These are phyloP conservation scores for Heliopora coerulea DNA, from an alignment of 92 coral and sea anemone species.

Conservation along the genomic window DNA sequence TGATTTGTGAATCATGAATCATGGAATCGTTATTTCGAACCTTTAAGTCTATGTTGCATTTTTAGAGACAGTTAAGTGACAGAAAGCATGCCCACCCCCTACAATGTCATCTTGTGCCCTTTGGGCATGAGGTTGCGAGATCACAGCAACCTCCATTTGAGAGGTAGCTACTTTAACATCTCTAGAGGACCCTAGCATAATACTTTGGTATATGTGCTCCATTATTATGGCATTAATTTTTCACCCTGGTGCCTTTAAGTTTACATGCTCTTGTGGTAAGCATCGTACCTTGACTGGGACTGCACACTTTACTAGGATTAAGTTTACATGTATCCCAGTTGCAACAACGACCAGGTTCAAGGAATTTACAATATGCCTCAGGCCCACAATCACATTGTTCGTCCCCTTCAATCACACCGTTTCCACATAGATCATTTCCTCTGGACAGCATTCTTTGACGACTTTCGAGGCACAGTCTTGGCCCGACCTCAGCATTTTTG, in stretches of 20 bases:
- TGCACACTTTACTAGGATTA: constrained; percentile 32
- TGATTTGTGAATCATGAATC: too few relatives aligned
- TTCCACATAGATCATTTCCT: constrained; percentile 71
- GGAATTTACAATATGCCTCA: constrained; percentile 44
- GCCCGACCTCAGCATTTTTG: not conserved
- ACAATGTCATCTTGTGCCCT: too few relatives aligned
- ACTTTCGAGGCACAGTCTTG: constrained; percentile 19
- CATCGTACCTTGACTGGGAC: constrained; percentile 96
- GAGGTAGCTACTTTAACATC: too few relatives aligned
- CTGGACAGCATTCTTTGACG: constrained; percentile 18
- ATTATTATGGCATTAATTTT: not conserved
- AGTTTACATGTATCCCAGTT: constrained; percentile 62
- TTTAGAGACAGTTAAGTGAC: too few relatives aligned
- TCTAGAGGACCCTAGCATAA: too few relatives aligned
- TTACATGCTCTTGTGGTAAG: not conserved
- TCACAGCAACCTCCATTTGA: too few relatives aligned
- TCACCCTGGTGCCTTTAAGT: not conserved
- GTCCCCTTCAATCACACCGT: constrained; percentile 60
- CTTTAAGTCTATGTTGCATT: too few relatives aligned
- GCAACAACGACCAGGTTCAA: constrained; percentile 60
- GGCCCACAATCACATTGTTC: constrained; percentile 95
- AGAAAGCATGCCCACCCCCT: too few relatives aligned
- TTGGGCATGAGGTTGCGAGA: too few relatives aligned
- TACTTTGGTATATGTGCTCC: too few relatives aligned
- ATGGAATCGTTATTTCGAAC: too few relatives aligned